A percentile compares a stretch with the other conserved stretches of the same genome.
These are phyloP conservation scores for Sarcophaga bullata DNA, from an alignment of 1,140 invertebrate genomes.

Conservation along the genomic window DNA sequence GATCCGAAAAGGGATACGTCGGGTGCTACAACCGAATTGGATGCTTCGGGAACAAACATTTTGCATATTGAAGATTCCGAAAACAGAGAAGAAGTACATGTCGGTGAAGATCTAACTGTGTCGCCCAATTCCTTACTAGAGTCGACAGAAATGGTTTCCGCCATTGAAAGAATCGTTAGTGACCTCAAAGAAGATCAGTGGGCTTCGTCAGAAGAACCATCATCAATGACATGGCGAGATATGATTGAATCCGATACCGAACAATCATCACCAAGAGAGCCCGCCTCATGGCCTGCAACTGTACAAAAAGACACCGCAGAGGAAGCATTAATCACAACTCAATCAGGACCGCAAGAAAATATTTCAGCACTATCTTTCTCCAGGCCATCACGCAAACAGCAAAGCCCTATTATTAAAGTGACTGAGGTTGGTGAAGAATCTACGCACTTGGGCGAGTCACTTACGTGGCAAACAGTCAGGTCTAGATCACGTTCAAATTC, in stretches of 20 bases:
- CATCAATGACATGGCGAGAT: conserved; percentile 19
- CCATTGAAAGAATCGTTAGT: not conserved
- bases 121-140: not conserved
- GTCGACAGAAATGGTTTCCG: conserved; percentile 26
- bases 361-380: not conserved
- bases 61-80: not conserved
- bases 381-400: conserved; percentile 49
- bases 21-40: not conserved
- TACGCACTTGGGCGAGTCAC: conserved; percentile 39
- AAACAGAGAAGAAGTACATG: not conserved
- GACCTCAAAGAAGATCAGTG: not conserved
- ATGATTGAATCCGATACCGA: conserved; percentile 4
- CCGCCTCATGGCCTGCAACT: conserved; percentile 30
- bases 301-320: conserved; percentile 28
- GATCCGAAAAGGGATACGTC: not conserved
- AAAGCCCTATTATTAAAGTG: conserved; percentile 53
- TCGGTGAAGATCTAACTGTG: not conserved
- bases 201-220: not conserved
- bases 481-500: conserved; percentile 51
- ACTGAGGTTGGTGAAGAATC: conserved; percentile 47
- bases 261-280: not conserved
- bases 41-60: not conserved
- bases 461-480: conserved; percentile 48
- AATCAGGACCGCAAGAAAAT: conserved; percentile 34
- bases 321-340: not conserved